Evolutionary conservation across 2,888 invertebrate genomes (phyloP), one percentile per base, ranked within the genome.

Genomic region (Augiades crinisus): DNA sequence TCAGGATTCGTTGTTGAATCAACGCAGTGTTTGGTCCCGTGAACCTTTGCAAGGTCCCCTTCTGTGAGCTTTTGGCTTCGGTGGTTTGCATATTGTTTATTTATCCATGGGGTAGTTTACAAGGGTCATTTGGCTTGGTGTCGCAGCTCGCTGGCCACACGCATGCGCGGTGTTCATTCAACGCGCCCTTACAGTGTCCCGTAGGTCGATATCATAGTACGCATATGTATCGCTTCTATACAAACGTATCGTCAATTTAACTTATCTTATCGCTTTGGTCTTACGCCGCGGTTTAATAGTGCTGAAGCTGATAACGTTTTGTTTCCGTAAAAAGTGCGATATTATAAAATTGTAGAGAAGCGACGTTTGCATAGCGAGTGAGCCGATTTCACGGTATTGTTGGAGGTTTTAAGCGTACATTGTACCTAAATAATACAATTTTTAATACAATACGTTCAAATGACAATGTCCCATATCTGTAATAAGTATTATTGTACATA

Each of bases 91-190:
- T 49, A 45, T 56, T 62, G 63, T 61, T 62, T 63, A 59, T 60
- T 61, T 63, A 59, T 61, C 55, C 44, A 5, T 2, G 37, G 41
- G 38, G 12, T 49, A 22, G 12, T 41, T 55, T 59, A 52, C 54
- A 34, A 16, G 33, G 27, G 44, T 33, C 45, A 27, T 36, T 43
- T 50, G 27, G 50, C 37, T 33, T 55, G 45, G 55, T 65, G 68
- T 61, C 61, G 65, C 63, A 64, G 53, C 33, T 33, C n/a, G n/a
- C 3, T 53, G 60, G 13, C n/a, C n/a, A n/a, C 53, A 63, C 78
- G 81, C 80, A 79, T 77, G 80, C 72, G 73, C 59, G 43, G 21
- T 47, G 56, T 72, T 72, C 77, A 78, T 79, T 81, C 79, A 79
- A 60, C 62, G 68, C 70, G 67, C 63, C 64, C 60, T 31, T 1